Percentiles rank a stretch among this genome's conserved stretches.
Conservation (phyloP, 35 echinoderm and acorn worm species). For the Apostichopus japonicus region DNA sequence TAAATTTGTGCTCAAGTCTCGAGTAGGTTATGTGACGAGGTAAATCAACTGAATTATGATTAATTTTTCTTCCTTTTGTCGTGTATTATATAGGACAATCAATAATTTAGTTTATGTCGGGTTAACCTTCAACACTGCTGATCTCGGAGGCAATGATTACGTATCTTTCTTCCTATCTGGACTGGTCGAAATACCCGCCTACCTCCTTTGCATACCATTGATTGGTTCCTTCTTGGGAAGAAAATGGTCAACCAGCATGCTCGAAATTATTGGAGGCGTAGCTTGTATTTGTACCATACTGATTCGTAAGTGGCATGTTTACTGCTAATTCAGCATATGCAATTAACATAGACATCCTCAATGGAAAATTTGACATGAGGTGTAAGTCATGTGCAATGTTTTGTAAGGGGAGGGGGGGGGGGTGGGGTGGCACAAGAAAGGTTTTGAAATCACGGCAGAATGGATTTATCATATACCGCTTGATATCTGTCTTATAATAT, state of each 20-base stretch:
- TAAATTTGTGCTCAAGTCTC: no score
- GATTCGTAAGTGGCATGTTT: constrained; percentile 52
- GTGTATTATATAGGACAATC: constrained; percentile 47
- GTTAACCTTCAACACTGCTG: constrained; percentile 60
- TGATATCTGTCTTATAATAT: no score
- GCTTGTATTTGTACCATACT: constrained; percentile 73
- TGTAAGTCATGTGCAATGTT: no score
- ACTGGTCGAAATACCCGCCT: constrained; percentile 82
- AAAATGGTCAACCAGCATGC: constrained; percentile 47
- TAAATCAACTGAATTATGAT: not conserved
- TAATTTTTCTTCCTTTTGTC: not conserved
- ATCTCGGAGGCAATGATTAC: constrained; percentile 69
- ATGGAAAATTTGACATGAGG: no score
- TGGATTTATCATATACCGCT: no score
- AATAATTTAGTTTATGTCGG: constrained; percentile 73
- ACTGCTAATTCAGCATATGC: no score
- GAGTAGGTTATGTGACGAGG: no score
- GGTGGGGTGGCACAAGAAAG: no score
- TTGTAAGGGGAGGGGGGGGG: no score
- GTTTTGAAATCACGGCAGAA: no score
- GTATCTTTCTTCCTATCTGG: constrained; percentile 74
- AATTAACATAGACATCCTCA: no score
- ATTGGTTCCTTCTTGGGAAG: constrained; percentile 72
- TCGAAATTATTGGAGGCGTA: constrained; percentile 72
- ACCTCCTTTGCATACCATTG: constrained; percentile 66